A percentile compares a stretch with the other conserved stretches of the same genome.
These are phyloP conservation scores for Sinodicranocentrus sp. DNA, from an alignment of 2,888 invertebrate genomes.

Conservation along the genomic window DNA sequence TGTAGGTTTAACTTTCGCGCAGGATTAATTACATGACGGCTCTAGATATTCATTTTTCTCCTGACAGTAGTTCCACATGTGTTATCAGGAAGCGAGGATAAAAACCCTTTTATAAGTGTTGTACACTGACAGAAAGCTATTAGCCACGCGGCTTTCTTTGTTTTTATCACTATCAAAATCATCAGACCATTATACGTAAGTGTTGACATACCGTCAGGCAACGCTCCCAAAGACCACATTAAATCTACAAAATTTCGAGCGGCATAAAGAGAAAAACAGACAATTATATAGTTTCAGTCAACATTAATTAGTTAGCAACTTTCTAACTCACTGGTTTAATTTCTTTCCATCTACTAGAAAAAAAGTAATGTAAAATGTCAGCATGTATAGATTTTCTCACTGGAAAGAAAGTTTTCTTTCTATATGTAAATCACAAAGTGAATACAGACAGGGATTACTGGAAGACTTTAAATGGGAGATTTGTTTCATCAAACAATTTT, in stretches of 20 bases:
- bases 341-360: not conserved
- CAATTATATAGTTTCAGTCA: slow-evolving; percentile 76
- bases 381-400: too few species aligned
- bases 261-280: slow-evolving; percentile 77
- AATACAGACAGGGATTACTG: too few species aligned
- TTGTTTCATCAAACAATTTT: too few species aligned
- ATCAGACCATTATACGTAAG: slow-evolving; percentile 75
- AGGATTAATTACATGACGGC: too few species aligned
- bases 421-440: too few species aligned
- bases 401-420: too few species aligned
- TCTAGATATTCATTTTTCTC: too few species aligned
- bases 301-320: slow-evolving; percentile 58
- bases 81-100: too few species aligned
- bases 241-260: slow-evolving; percentile 88
- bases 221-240: slow-evolving; percentile 99
- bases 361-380: too few species aligned
- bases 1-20: too few species aligned
- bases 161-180: slow-evolving; percentile 61
- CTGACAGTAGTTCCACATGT: too few species aligned
- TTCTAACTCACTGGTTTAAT: slow-evolving; percentile 37
- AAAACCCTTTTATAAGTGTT: not conserved
- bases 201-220: slow-evolving; percentile 94
- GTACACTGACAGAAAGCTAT: slow-evolving; percentile 73
- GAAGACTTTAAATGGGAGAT: too few species aligned
- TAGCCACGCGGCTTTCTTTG: slow-evolving; percentile 75